Percentiles rank a stretch among this genome's conserved stretches.
Evolutionary conservation across 2,113 vertebrate species (phyloP).

Genomic region (Lepisosteus osseus): DNA sequence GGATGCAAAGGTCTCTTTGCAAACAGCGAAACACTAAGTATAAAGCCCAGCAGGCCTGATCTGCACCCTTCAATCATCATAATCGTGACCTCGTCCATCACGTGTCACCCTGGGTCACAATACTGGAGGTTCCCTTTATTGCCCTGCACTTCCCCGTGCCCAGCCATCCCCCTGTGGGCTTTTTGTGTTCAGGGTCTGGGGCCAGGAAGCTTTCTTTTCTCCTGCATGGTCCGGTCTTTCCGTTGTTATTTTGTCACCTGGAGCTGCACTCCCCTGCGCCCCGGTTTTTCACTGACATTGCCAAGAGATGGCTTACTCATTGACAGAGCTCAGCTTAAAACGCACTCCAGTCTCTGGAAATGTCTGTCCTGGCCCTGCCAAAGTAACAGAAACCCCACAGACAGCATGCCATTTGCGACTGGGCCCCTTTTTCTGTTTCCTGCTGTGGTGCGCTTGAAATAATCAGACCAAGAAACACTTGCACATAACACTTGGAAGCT

Average conservation of each 20-base stretch:
- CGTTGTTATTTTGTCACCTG: slow-evolving; percentile 76
- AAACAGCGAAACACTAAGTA: slow-evolving; percentile 79
- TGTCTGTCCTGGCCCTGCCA: no score
- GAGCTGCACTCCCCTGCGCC: slow-evolving; percentile 51
- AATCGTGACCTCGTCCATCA: slow-evolving; percentile 82
- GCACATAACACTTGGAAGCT: no score
- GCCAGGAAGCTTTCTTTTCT: slow-evolving; percentile 72
- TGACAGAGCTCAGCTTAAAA: slow-evolving; percentile 58
- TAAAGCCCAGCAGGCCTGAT: slow-evolving; percentile 86
- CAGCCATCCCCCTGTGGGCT: slow-evolving; percentile 62
- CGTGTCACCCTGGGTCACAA: slow-evolving; percentile 73
- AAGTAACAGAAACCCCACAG: no score
- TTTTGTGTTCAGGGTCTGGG: slow-evolving; percentile 67
- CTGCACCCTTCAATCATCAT: slow-evolving; percentile 72
- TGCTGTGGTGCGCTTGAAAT: no score
- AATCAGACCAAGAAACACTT: no score
- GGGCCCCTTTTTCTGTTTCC: no score
- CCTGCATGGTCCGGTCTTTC: slow-evolving; percentile 62
- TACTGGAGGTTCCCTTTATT: slow-evolving; percentile 78
- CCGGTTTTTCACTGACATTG: slow-evolving; percentile 43
- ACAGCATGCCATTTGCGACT: no score
- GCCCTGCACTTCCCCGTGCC: slow-evolving; percentile 70
- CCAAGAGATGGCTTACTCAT: slow-evolving; percentile 65
- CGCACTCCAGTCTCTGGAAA: slow-evolving; percentile 26
- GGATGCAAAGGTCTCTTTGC: slow-evolving; percentile 81